Evolutionary conservation across 2,797 vertebrate genomes (phyloP), one percentile per base, ranked within the genome.

Genomic region (Apogon talboti): DNA sequence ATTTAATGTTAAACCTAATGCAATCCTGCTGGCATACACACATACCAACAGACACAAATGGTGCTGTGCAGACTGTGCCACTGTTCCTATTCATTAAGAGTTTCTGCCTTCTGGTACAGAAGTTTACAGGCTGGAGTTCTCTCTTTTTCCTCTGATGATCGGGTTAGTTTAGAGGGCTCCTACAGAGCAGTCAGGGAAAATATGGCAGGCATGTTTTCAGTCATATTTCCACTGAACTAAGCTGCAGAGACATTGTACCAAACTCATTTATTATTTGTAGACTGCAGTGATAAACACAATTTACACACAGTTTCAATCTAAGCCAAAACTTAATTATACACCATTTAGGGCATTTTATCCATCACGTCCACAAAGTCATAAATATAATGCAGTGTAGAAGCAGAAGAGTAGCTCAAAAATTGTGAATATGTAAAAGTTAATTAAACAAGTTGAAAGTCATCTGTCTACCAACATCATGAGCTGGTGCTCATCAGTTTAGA

Each of bases 91-190:
- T 79, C 75, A 84, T 85, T 85, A 74, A 35, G 62, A 65, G 55
- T 74, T 75, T 79, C 51, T 83, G 52, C 46, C 57, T 66, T 64
- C 54, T 81, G 48, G 70, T 76, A 40, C 13, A 59, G 46, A 66
- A 46, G 53, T 83, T 81, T 59, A 79, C 44, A 38, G 63, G 57
- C 60, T 61, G 3, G n/a, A 77, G 60, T 64, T 74, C 58, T 63
- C 35, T 78, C 50, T 67, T 81, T 66, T 70, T 65, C 52, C 57
- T 79, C 72, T 83, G 67, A 82, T 83, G 66, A 85, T 81, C 68
- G 58, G 58, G 57, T 64, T 60, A 52, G 60, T 77, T 79, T 81
- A 57, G 41, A 62, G 47, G 44, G 49, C 56, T 83, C 67, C 78
- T 51, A 68, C 76, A 58, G 71, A 76, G 80, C n/a, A 1, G 76